Evolutionary conservation across 30 jellyfish, hydroid and myxozoan species (phyloP).

Genomic region (Turritopsis dohrnii): DNA sequence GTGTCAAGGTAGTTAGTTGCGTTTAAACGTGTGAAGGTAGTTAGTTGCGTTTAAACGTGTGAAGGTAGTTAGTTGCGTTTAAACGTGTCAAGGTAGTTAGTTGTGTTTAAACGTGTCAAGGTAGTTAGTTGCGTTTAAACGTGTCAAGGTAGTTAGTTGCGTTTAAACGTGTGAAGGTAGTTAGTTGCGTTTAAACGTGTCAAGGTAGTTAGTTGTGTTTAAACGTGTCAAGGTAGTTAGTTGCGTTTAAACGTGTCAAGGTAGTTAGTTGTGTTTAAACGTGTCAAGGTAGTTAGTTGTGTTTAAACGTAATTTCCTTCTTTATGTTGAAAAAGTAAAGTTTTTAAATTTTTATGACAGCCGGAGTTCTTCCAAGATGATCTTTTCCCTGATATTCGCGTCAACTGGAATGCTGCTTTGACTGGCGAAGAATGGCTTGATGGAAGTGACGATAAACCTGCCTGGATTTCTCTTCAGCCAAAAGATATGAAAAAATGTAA

Average conservation of each 20-base stretch:
- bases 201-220: constrained; percentile 57
- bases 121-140: constrained; percentile 37
- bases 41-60: constrained; percentile 48
- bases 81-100: constrained; percentile 78
- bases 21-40: constrained; percentile 96
- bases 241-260: constrained; percentile 80
- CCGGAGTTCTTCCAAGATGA: constrained; percentile 93
- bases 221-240: constrained; percentile 78
- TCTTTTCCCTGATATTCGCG: constrained; percentile 80
- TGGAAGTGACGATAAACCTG: constrained; percentile 53
- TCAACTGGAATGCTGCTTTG: constrained; percentile 93
- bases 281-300: constrained; percentile 67
- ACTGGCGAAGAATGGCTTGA: constrained; percentile 83
- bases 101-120: constrained; percentile 80
- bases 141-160: constrained; percentile 71
- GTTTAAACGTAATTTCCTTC: background rate
- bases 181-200: constrained; percentile 48
- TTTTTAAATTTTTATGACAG: constrained; percentile 22
- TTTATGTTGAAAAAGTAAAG: background rate
- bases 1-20: constrained; percentile 71
- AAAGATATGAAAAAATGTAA: constrained; percentile 73
- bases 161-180: constrained; percentile 96
- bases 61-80: constrained; percentile 61
- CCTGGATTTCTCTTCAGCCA: constrained; percentile 62
- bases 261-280: constrained; percentile 37